Evolutionary conservation across 2,113 vertebrate species (phyloP).

Genomic region (Apodemus speciosus): DNA sequence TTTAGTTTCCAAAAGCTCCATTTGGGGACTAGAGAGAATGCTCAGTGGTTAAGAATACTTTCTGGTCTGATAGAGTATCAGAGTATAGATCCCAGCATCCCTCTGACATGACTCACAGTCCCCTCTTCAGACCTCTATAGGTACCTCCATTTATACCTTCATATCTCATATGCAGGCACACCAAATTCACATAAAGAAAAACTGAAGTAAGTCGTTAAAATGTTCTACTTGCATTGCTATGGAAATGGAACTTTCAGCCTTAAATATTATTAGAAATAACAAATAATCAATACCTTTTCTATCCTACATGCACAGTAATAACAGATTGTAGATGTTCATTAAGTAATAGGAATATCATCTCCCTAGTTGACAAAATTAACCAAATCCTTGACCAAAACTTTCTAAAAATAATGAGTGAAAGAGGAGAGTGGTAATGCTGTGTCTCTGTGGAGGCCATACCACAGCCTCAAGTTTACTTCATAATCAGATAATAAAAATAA

Average conservation of each 20-base stretch:
- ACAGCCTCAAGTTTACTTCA: background rate
- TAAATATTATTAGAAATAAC: background rate
- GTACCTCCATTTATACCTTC: background rate
- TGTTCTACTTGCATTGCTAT: background rate
- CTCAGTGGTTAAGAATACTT: background rate
- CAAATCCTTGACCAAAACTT: background rate
- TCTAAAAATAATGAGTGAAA: background rate
- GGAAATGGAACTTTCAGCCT: background rate
- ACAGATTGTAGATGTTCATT: background rate
- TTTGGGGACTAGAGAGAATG: background rate
- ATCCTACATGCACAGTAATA: background rate
- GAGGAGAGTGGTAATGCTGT: background rate
- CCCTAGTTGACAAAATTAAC: background rate
- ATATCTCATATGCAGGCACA: background rate
- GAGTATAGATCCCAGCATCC: too few relatives aligned
- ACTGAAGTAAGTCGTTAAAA: background rate
- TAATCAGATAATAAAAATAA: background rate
- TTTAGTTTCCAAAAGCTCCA: background rate
- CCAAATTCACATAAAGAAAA: background rate
- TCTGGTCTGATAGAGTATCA: background rate
- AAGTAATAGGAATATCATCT: background rate
- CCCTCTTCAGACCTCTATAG: background rate
- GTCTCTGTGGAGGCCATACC: background rate
- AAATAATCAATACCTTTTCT: background rate
- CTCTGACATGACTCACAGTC: background rate